Conservation (phyloP, 2,888 invertebrate species). For the Zeuzera pyrina region DNA sequence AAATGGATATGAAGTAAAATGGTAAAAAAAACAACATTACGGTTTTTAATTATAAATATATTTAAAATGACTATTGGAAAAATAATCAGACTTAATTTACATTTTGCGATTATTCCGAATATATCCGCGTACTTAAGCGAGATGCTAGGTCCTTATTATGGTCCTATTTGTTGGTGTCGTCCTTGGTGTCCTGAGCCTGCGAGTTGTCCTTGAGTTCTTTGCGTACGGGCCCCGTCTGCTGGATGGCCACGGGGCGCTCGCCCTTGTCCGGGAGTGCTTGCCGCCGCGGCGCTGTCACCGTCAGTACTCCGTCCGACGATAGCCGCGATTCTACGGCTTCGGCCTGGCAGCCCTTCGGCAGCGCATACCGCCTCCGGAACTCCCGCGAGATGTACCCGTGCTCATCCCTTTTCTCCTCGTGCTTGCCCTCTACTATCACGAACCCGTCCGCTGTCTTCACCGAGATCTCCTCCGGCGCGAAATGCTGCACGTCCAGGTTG, state of each 20-base stretch:
- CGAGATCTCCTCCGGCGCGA: conserved; percentile 76
- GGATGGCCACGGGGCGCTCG: background rate
- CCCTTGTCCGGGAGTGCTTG: background rate
- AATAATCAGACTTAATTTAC: no score
- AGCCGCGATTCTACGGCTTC: conserved; percentile 75
- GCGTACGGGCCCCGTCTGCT: background rate
- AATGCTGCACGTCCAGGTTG: conserved; percentile 77
- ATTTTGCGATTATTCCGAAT: no score
- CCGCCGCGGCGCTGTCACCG: conserved; percentile 20
- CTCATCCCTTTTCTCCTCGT: conserved; percentile 77
- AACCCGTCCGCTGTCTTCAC: conserved; percentile 76
- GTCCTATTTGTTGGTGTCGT: no score
- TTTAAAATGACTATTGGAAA: no score
- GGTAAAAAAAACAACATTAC: no score
- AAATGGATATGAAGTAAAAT: no score
- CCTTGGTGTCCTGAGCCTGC: background rate
- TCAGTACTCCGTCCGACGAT: conserved; percentile 77
- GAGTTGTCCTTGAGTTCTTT: background rate
- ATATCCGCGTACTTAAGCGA: no score
- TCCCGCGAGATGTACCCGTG: conserved; percentile 77
- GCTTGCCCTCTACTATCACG: conserved; percentile 77
- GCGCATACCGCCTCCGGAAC: conserved; percentile 75
- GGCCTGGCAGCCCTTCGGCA: conserved; percentile 78
- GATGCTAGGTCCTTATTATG: no score
- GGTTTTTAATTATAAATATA: no score